Conservation (phyloP, 2,113 vertebrate genomes). For the Physeter macrocephalus region DNA sequence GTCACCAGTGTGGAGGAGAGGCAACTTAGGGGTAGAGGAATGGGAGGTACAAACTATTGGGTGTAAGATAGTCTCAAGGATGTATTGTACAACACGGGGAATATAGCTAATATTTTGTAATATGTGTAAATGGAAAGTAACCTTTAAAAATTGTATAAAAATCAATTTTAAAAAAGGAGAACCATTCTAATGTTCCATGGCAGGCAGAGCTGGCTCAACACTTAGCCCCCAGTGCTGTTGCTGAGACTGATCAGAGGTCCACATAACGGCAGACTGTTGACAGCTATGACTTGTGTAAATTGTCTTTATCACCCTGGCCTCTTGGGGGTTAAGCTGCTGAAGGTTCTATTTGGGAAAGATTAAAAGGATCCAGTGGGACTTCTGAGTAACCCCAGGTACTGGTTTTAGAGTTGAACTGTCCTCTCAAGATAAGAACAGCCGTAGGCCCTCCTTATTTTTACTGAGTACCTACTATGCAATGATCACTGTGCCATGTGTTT, state of each 20-base stretch:
- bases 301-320: background rate
- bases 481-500: background rate
- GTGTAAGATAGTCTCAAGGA: no score
- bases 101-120: background rate
- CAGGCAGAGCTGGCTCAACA: background rate
- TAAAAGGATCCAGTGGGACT: background rate
- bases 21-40: no score
- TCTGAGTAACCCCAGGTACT: background rate
- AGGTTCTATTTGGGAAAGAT: background rate
- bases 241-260: background rate
- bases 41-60: no score
- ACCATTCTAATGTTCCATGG: rapidly evolving
- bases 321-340: background rate
- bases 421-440: background rate
- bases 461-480: rapidly evolving
- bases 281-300: background rate
- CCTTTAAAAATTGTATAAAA: background rate
- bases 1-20: no score
- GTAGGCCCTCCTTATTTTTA: background rate
- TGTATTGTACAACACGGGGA: background rate
- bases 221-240: background rate
- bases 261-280: rapidly evolving
- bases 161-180: background rate
- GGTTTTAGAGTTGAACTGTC: background rate
- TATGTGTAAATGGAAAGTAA: background rate